Evolutionary conservation across 1,140 invertebrate species (phyloP), one percentile per base, ranked within the genome.

Genomic region (Muscidifurax raptorellus): DNA sequence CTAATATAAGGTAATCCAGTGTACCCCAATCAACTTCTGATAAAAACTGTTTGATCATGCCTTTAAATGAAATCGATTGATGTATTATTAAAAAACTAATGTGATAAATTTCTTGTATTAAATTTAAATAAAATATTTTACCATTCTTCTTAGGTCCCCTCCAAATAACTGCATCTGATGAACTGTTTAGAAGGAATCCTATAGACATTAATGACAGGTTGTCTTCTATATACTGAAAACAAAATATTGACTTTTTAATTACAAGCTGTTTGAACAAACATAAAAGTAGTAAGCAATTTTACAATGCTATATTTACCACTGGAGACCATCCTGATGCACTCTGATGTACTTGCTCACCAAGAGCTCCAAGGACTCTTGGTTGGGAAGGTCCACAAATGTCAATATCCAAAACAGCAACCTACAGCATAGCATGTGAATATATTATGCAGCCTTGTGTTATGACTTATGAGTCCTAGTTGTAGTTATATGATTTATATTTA

Each of bases 291-390:
- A 25, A 32, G 25, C 15, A 80, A 47, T 75, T 47, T 36, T 28
- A 78, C 12, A 47, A 25, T 59, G 69, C 80, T 36, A 78, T 81
- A 80, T 95, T 95, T 94, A 98, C 97, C 80, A 99, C 96, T 32
- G 98, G 98, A 6, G 98, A 99, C 98, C 98, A 99, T 72, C 98
- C 98, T 12, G 97, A 98, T 22, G 97, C 98, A 91, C 98, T 99
- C 90, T 98, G 96, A 94, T 99, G 98, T 32, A 99, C 97, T 94
- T 97, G 95, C 89, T 97, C 96, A 40, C 95, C 95, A 75, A 94
- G 86, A 32, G 95, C 96, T 67, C 96, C 96, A 74, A 96, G 90
- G 52, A 97, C 94, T 85, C 96, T 94, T 25, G 96, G 96, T 87
- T 96, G 96, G 66, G 96, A 96, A 32, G 98, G 98, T 0, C 98